phyloP scores from a whole-genome alignment of 2,888 invertebrate species.

The Mythimna ferrago region DNA sequence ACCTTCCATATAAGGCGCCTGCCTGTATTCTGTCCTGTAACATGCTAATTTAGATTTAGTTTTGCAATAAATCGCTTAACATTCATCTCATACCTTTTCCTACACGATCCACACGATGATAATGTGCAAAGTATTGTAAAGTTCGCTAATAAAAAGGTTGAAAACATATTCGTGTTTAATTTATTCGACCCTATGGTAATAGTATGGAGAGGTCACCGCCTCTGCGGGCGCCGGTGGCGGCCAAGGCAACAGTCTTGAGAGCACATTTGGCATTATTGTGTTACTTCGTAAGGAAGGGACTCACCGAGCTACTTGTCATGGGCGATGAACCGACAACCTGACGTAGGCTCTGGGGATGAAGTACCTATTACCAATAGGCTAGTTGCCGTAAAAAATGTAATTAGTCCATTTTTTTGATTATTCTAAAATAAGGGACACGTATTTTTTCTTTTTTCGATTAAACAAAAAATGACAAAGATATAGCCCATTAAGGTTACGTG shows the following conservation, averaged over 20 bases:
- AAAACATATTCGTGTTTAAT: slow-evolving; percentile 54
- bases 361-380: neutral
- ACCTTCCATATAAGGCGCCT: neutral
- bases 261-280: slow-evolving; percentile 40
- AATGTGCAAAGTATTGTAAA: slow-evolving; percentile 41
- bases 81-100: slow-evolving; percentile 1
- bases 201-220: slow-evolving; percentile 50
- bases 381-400: too few relatives aligned
- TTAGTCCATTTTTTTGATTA: too few relatives aligned
- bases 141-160: slow-evolving; percentile 57
- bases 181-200: slow-evolving; percentile 59
- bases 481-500: too few relatives aligned
- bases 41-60: slow-evolving; percentile 1
- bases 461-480: too few relatives aligned
- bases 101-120: slow-evolving; percentile 8
- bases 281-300: slow-evolving; percentile 24
- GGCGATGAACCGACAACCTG: neutral
- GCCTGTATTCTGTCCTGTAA: slow-evolving; percentile 7
- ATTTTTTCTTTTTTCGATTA: too few relatives aligned
- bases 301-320: slow-evolving; percentile 9
- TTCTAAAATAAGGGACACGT: too few relatives aligned
- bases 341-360: neutral
- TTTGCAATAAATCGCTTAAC: slow-evolving; percentile 21
- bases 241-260: slow-evolving; percentile 32
- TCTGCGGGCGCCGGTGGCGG: slow-evolving; percentile 13